phyloP scores from a whole-genome alignment of 2,797 vertebrate species.

The Pseudochaenichthys georgianus region DNA sequence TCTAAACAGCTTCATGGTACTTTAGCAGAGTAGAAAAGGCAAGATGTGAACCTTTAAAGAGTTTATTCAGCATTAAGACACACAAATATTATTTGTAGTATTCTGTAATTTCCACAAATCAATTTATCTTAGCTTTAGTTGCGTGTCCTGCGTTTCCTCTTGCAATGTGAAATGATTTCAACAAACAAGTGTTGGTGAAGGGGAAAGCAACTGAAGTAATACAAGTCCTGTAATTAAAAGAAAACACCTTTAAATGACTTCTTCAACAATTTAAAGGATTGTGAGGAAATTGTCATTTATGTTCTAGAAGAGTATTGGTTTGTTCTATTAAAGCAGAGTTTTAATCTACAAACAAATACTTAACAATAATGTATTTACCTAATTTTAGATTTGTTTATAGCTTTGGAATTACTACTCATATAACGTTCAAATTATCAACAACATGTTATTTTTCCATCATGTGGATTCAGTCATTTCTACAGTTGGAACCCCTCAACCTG shows the following conservation, averaged over 20 bases:
- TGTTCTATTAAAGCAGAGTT: slow-evolving; percentile 14
- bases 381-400: neutral
- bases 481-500: neutral
- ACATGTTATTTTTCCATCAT: neutral
- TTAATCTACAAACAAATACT: neutral
- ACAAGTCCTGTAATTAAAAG: neutral
- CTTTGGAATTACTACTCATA: neutral
- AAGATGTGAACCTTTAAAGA: neutral
- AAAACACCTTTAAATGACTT: slow-evolving; percentile 1
- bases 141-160: neutral
- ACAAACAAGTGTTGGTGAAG: slow-evolving; percentile 4
- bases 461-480: slow-evolving; percentile 1
- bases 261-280: neutral
- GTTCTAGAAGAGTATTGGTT: neutral
- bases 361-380: neutral
- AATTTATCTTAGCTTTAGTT: neutral
- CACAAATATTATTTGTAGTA: neutral
- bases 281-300: neutral
- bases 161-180: neutral
- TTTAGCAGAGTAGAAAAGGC: neutral
- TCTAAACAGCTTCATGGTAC: neutral
- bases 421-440: neutral
- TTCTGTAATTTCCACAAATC: slow-evolving; percentile 9
- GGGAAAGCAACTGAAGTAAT: slow-evolving; percentile 10
- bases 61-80: slow-evolving; percentile 22